These are phyloP conservation scores for Muntiacus muntjak DNA, from an alignment of 2,113 vertebrate genomes.

Conservation along the genomic window DNA sequence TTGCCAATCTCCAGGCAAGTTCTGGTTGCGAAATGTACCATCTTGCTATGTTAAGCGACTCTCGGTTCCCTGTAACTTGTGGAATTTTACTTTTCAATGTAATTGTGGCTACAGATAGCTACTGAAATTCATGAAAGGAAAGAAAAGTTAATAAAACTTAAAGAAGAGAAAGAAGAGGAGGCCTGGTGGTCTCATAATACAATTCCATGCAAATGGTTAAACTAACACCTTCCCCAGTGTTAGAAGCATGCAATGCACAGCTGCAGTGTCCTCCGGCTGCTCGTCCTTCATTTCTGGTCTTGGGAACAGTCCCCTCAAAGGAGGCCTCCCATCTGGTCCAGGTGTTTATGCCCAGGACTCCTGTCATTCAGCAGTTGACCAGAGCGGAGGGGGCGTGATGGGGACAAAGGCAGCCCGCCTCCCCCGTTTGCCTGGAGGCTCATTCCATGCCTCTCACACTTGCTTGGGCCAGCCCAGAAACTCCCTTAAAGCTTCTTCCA, in stretches of 20 bases:
- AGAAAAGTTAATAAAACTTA: not conserved
- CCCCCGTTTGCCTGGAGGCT: fast-evolving
- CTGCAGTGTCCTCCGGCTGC: fast-evolving
- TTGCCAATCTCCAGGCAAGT: not conserved
- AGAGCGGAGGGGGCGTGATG: fast-evolving
- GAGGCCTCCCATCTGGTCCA: not conserved
- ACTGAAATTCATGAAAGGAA: not conserved
- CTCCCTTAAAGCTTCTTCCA: not conserved
- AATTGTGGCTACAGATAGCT: not conserved
- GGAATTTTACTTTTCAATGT: not conserved
- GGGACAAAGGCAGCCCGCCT: not conserved
- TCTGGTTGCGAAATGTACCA: not conserved
- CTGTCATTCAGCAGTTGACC: not conserved
- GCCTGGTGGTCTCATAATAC: not conserved
- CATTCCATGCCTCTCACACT: fast-evolving
- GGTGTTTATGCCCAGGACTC: not conserved
- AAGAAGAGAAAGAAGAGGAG: too few relatives aligned
- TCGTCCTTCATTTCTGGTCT: not conserved
- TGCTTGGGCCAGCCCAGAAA: not conserved
- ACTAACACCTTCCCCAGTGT: fast-evolving
- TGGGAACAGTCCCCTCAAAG: not conserved
- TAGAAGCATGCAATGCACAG: fast-evolving
- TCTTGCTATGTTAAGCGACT: not conserved
- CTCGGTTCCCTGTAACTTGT: not conserved
- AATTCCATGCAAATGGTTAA: fast-evolving